Percentiles rank a stretch among this genome's conserved stretches.
phyloP scores from a whole-genome alignment of 1,140 invertebrate genomes.

The Drosophila leontia region DNA sequence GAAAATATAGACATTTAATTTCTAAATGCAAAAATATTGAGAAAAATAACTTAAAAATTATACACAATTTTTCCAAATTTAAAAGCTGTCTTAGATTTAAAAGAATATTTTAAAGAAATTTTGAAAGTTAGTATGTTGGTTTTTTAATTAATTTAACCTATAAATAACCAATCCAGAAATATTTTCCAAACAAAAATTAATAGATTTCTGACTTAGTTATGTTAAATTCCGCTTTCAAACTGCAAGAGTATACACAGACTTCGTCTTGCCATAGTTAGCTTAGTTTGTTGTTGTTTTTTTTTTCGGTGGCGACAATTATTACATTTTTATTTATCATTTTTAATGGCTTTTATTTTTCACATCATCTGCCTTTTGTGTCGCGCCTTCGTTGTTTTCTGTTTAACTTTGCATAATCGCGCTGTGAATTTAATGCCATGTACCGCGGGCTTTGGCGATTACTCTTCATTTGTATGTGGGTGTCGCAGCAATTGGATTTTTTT shows the following conservation, averaged over 20 bases:
- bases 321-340: conserved; percentile 6
- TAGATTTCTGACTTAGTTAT: no score
- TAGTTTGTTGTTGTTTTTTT: background rate
- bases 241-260: background rate
- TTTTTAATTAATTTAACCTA: background rate
- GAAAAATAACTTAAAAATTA: no score
- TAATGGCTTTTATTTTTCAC: conserved; percentile 18
- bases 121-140: no score
- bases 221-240: no score
- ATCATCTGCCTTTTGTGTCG: conserved; percentile 8
- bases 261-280: background rate
- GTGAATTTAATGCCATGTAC: conserved; percentile 10
- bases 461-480: conserved; percentile 19
- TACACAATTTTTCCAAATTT: no score
- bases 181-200: background rate
- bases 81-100: no score
- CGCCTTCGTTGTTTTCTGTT: background rate
- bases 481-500: conserved; percentile 14
- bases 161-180: background rate
- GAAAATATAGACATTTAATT: no score
- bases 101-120: no score
- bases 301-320: conserved; percentile 14
- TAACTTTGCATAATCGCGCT: conserved; percentile 14
- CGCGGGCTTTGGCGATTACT: conserved; percentile 1
- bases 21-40: no score